These are phyloP conservation scores for Tenthredo scrophulariae DNA, from an alignment of 2,888 invertebrate genomes.

Conservation along the genomic window DNA sequence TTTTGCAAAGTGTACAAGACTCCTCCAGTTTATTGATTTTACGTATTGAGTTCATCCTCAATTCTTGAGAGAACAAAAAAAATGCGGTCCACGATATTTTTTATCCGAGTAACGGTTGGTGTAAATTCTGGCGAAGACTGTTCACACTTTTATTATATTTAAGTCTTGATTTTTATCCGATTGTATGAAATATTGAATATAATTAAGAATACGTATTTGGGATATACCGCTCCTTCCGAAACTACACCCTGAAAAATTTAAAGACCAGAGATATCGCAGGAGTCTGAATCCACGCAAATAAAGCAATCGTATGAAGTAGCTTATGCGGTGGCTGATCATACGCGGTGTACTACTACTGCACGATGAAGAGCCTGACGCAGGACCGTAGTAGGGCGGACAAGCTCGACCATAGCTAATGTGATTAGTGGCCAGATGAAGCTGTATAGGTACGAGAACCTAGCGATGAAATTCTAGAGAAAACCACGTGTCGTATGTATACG, in stretches of 20 bases:
- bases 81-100: background rate
- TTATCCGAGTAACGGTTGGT: background rate
- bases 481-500: constrained; percentile 40
- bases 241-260: background rate
- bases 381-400: constrained; percentile 50
- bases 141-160: background rate
- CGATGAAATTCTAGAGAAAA: constrained; percentile 8
- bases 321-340: constrained; percentile 56
- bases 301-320: background rate
- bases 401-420: constrained; percentile 33
- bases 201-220: background rate
- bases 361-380: constrained; percentile 43
- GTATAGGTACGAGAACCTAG: background rate
- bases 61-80: background rate
- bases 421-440: constrained; percentile 5
- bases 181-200: background rate
- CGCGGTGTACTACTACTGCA: constrained; percentile 57
- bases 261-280: background rate
- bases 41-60: background rate
- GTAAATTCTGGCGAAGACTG: background rate
- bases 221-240: background rate
- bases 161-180: background rate
- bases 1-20: background rate
- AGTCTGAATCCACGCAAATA: background rate
- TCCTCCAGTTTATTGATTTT: background rate